Evolutionary conservation across 2,797 vertebrate genomes (phyloP).

Genomic region (Schizothorax lantsangensis): DNA sequence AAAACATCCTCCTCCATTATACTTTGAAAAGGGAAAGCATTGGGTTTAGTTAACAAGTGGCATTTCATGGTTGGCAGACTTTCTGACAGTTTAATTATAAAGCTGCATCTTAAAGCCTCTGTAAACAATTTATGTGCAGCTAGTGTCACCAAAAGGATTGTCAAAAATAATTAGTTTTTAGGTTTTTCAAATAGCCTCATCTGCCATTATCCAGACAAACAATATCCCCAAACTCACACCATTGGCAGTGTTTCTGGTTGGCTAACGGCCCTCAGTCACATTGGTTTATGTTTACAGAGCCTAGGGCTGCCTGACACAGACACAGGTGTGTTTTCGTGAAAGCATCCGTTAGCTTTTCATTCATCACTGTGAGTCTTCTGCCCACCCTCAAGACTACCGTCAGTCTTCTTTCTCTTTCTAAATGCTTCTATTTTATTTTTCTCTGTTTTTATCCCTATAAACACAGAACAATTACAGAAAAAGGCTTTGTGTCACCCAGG

Average conservation of each 20-base stretch:
- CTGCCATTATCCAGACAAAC: not conserved
- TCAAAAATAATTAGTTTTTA: not conserved
- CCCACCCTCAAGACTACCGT: not conserved
- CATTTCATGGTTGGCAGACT: not conserved
- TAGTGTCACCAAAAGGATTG: not conserved
- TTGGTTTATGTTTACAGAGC: not conserved
- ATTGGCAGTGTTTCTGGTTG: not conserved
- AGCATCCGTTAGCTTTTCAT: not conserved
- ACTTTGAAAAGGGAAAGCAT: not conserved
- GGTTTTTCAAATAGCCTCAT: not conserved
- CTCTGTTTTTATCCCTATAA: not conserved
- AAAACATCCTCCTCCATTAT: not conserved
- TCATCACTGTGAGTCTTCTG: not conserved
- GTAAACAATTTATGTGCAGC: not conserved
- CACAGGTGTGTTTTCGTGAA: not conserved
- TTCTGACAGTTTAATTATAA: slow-evolving; percentile 17
- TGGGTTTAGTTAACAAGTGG: slow-evolving; percentile 1
- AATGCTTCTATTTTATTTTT: not conserved
- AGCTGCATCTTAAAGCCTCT: not conserved
- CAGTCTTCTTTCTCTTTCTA: not conserved
- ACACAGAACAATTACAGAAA: not conserved
- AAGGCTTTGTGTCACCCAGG: not conserved
- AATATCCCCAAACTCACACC: not conserved
- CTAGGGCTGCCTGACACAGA: not conserved
- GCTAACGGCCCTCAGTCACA: not conserved